Evolutionary conservation across 2,888 invertebrate genomes (phyloP), one percentile per base, ranked within the genome.

Genomic region (Lysandra bellargus): DNA sequence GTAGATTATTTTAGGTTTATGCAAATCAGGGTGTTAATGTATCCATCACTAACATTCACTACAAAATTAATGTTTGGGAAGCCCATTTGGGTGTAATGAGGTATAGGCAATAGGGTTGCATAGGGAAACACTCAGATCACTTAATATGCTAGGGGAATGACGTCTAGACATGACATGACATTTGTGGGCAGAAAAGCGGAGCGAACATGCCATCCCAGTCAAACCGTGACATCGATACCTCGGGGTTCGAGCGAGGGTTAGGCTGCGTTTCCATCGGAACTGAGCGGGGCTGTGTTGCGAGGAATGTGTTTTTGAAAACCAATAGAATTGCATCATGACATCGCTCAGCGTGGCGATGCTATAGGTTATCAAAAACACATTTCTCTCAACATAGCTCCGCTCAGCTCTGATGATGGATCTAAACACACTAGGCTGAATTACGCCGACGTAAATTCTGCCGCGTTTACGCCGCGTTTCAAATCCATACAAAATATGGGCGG

Each of bases 81-180:
- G 17, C 14, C 69, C 69, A 17, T 69, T 37, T 14, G 69, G 33
- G 17, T 69, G 69, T 69, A 69, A 69, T 69, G 69, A 14, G 69
- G 49, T 64, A 78, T 49, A 44, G 44, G 78, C 49, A 49, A 78
- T 61, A 40, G 49, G 44, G n/a, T 72, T 78, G 73, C 60, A 78
- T 60, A 78, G 49, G 64, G 79, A 80, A 81, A 81, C 80, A 82
- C 82, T 83, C 83, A 81, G 79, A 83, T 83, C 82, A 82, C 84
- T 83, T 85, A 83, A 83, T 85, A 83, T 83, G 53, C 57, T 14
- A 84, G 61, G 79, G 44, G 83, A 82, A 80, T 87, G 88, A 87
- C 88, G 84, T 87, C 88, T 87, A 88, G 90, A 89, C 88, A 84
- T 88, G 88, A 87, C 88, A 85, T 88, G 89, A 88, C 88, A 85